Evolutionary conservation across 2,888 invertebrate genomes (phyloP).

Genomic region (Aelia acuminata): DNA sequence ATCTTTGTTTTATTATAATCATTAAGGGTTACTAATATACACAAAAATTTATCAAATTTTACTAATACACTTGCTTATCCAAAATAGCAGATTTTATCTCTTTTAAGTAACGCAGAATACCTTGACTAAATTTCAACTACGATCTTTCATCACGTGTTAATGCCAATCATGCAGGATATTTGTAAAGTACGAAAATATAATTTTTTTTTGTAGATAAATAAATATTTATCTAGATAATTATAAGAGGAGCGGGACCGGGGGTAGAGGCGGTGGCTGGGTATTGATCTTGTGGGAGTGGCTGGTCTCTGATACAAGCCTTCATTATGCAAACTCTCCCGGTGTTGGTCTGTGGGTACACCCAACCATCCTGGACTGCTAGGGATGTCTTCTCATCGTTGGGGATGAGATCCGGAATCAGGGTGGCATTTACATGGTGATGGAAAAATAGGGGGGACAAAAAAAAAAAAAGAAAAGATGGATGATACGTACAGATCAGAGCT

Average conservation of each 20-base stretch:
- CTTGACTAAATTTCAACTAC: background rate
- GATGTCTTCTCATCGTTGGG: background rate
- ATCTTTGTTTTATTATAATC: too few species aligned
- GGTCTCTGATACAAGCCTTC: constrained; percentile 13
- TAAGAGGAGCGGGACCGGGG: constrained; percentile 27
- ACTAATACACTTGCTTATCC: too few species aligned
- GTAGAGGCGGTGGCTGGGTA: constrained; percentile 47
- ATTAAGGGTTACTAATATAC: too few species aligned
- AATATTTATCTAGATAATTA: constrained; percentile 22
- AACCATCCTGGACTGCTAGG: background rate
- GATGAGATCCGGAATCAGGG: background rate
- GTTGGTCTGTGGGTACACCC: constrained; percentile 4
- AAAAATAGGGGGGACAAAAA: too few species aligned
- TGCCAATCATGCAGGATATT: background rate
- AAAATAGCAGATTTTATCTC: too few species aligned
- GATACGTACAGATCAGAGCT: background rate
- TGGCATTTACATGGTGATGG: background rate
- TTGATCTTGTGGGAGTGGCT: constrained; percentile 66
- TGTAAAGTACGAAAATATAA: background rate
- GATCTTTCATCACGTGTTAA: background rate
- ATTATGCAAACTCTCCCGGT: constrained; percentile 47
- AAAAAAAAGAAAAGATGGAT: background rate
- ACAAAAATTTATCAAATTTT: too few species aligned
- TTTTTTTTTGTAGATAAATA: background rate
- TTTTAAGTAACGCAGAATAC: too few species aligned